A percentile compares a stretch with the other conserved stretches of the same genome.
These are phyloP conservation scores for Mobula hypostoma DNA, from an alignment of 2,113 vertebrate genomes.

Conservation along the genomic window DNA sequence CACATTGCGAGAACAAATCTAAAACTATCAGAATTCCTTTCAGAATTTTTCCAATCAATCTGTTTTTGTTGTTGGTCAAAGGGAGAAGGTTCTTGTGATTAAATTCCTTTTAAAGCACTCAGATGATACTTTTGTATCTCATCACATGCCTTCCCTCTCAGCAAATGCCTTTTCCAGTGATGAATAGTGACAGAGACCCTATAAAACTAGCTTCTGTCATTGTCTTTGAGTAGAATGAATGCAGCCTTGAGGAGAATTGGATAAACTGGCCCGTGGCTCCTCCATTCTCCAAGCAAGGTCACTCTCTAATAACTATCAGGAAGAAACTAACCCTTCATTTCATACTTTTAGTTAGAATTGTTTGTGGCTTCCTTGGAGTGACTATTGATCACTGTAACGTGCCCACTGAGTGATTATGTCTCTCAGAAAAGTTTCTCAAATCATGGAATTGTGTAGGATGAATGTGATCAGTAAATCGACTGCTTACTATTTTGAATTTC, in stretches of 20 bases:
- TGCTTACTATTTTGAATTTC: background rate
- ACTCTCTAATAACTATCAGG: background rate
- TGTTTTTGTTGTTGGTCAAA: background rate
- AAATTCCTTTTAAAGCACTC: background rate
- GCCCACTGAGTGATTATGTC: background rate
- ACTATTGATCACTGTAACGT: background rate
- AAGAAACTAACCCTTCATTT: background rate
- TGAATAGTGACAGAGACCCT: background rate
- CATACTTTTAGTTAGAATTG: background rate
- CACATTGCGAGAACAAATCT: background rate
- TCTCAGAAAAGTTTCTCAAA: background rate
- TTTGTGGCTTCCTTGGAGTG: background rate
- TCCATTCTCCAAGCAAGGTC: background rate
- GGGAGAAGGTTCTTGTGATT: background rate
- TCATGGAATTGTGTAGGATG: background rate
- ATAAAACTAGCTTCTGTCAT: background rate
- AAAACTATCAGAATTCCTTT: background rate
- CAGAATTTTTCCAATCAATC: background rate
- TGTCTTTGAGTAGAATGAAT: background rate
- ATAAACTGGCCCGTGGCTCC: background rate
- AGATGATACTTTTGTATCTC: background rate
- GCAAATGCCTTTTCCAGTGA: background rate
- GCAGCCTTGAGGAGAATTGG: background rate
- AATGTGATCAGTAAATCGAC: background rate
- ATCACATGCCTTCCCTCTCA: background rate